phyloP scores from a whole-genome alignment of 2,888 invertebrate genomes.

The Drosophila aldrichi region DNA sequence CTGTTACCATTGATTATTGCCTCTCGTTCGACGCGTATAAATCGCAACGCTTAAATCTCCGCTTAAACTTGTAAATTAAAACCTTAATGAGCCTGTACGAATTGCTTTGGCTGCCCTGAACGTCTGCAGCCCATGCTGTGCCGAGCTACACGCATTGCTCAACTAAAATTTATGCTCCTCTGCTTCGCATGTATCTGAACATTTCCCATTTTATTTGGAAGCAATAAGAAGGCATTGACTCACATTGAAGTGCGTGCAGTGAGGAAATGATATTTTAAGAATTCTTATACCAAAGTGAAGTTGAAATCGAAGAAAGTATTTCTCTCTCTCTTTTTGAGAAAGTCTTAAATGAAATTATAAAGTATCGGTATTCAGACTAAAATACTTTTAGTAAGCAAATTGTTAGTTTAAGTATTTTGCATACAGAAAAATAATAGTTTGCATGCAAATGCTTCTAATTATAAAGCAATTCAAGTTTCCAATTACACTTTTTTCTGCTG shows the following conservation, averaged over 20 bases:
- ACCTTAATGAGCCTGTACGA: conserved; percentile 68
- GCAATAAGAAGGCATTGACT: neutral
- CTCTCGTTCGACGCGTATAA: conserved; percentile 66
- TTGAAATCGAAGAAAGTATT: neutral
- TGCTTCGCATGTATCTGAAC: conserved; percentile 11
- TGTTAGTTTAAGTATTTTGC: conserved; percentile 3
- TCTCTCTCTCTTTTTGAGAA: neutral
- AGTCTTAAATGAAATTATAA: neutral
- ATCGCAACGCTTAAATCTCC: conserved; percentile 69
- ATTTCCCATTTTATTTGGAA: conserved; percentile 11
- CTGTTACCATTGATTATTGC: conserved; percentile 66
- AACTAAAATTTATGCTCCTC: conserved; percentile 56
- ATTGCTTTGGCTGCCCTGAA: conserved; percentile 12
- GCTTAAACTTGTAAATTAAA: conserved; percentile 75
- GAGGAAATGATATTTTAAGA: conserved; percentile 1
- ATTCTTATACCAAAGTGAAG: neutral
- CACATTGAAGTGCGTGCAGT: neutral
- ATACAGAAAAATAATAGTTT: conserved; percentile 2
- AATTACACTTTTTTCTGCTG: conserved; percentile 1
- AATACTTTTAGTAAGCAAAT: neutral
- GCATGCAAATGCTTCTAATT: conserved; percentile 13
- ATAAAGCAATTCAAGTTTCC: conserved; percentile 9
- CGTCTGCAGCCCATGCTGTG: conserved; percentile 47
- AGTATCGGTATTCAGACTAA: neutral
- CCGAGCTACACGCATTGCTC: conserved; percentile 21